Evolutionary conservation across 2,113 vertebrate species (phyloP).

Genomic region (Aldabrachelys gigantea): DNA sequence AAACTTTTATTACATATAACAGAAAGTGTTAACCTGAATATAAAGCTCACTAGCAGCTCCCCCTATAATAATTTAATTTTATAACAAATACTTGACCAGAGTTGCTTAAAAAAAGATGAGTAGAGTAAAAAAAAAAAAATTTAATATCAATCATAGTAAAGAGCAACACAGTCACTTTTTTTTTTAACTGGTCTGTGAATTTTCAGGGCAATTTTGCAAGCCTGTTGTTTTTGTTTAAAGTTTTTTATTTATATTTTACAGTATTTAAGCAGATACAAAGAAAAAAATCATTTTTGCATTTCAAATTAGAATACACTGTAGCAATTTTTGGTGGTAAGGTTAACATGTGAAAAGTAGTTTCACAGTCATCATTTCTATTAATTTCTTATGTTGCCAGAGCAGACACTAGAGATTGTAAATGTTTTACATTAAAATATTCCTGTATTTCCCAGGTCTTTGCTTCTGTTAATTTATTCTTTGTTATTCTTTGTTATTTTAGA

Average conservation of each 20-base stretch:
- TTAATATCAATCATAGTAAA: not conserved
- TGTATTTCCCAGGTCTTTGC: slow-evolving; percentile 57
- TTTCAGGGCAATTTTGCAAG: not conserved
- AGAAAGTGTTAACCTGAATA: not conserved
- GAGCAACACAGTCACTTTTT: not conserved
- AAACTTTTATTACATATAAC: not conserved
- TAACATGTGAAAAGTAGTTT: not conserved
- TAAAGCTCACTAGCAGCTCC: not conserved
- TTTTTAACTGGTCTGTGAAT: not conserved
- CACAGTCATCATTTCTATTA: not conserved
- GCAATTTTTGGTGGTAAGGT: not conserved
- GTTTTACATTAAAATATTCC: slow-evolving; percentile 66
- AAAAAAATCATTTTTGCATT: not conserved
- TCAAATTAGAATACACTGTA: slow-evolving; percentile 18
- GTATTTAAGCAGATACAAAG: not conserved
- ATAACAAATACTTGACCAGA: not conserved
- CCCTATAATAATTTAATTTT: not conserved
- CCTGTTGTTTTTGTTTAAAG: not conserved
- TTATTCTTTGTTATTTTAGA: not conserved
- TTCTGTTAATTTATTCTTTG: slow-evolving; percentile 8
- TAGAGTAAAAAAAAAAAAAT: not conserved
- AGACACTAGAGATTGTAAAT: slow-evolving; percentile 36
- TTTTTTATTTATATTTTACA: slow-evolving; percentile 1
- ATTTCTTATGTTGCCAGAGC: not conserved
- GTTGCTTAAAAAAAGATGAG: not conserved